phyloP scores from a whole-genome alignment of 2,888 invertebrate species.

The Agrotis ipsilon region DNA sequence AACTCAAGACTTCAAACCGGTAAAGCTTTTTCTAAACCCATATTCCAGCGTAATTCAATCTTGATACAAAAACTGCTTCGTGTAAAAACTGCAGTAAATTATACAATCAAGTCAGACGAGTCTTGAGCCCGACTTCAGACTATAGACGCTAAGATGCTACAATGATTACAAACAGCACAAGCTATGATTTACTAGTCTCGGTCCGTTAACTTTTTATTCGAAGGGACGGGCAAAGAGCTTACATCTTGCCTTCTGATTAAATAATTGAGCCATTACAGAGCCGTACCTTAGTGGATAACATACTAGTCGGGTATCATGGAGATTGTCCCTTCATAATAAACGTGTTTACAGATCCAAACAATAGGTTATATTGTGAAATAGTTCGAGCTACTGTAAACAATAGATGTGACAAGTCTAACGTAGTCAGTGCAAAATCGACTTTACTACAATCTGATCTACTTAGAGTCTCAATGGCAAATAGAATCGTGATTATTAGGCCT shows the following conservation, averaged over 20 bases:
- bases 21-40: constrained; percentile 15
- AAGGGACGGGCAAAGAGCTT: constrained; percentile 14
- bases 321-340: constrained; percentile 2
- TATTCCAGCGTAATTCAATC: not conserved
- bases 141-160: not conserved
- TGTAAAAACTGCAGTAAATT: constrained; percentile 2
- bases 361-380: constrained; percentile 22
- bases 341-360: constrained; percentile 7
- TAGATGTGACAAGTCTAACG: not conserved
- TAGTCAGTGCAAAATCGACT: not conserved
- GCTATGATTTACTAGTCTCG: constrained; percentile 14
- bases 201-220: constrained; percentile 27
- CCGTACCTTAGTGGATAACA: constrained; percentile 14
- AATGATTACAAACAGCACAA: not conserved
- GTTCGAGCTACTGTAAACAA: constrained; percentile 18
- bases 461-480: not conserved
- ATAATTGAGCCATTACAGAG: constrained; percentile 49
- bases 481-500: constrained; percentile 7
- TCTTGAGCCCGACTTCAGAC: not conserved
- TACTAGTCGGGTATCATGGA: constrained; percentile 1
- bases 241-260: constrained; percentile 1
- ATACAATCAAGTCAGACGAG: not conserved
- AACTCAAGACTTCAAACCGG: not conserved
- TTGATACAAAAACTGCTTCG: constrained; percentile 17
- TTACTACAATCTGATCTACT: not conserved